Evolutionary conservation across 2,888 invertebrate genomes (phyloP).

Genomic region (Euphydryas editha): DNA sequence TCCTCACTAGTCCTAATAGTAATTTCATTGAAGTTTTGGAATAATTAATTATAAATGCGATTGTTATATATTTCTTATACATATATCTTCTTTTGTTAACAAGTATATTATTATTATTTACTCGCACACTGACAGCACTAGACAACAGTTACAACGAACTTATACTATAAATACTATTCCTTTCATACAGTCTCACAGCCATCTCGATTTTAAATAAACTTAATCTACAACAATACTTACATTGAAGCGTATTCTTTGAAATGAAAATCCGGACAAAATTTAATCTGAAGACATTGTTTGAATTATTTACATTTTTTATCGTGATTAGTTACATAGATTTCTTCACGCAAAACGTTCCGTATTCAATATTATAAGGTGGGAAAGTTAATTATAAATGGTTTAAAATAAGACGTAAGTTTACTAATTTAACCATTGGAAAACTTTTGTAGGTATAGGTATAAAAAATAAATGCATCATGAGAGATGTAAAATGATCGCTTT

Average conservation of each 20-base stretch:
- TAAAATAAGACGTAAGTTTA: not conserved
- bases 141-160: slow-evolving; percentile 3
- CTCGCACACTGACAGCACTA: slow-evolving; percentile 13
- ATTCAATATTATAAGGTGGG: slow-evolving; percentile 18
- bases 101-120: not conserved
- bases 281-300: slow-evolving; percentile 26
- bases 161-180: not conserved
- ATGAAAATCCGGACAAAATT: slow-evolving; percentile 23
- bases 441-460: not conserved
- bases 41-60: no score
- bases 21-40: no score
- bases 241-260: slow-evolving; percentile 39
- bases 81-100: not conserved
- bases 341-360: not conserved
- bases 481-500: not conserved
- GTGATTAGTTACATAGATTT: not conserved
- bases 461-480: slow-evolving; percentile 19
- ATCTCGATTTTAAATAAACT: slow-evolving; percentile 24
- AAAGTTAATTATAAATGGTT: slow-evolving; percentile 13
- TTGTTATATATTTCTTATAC: no score
- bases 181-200: slow-evolving; percentile 38
- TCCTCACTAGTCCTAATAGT: no score
- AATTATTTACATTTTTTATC: slow-evolving; percentile 16
- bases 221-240: slow-evolving; percentile 37
- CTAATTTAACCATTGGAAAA: not conserved